Percentiles rank a stretch among this genome's conserved stretches.
Evolutionary conservation across 2,888 invertebrate genomes (phyloP).

Genomic region (Rhorus exstirpatorius): DNA sequence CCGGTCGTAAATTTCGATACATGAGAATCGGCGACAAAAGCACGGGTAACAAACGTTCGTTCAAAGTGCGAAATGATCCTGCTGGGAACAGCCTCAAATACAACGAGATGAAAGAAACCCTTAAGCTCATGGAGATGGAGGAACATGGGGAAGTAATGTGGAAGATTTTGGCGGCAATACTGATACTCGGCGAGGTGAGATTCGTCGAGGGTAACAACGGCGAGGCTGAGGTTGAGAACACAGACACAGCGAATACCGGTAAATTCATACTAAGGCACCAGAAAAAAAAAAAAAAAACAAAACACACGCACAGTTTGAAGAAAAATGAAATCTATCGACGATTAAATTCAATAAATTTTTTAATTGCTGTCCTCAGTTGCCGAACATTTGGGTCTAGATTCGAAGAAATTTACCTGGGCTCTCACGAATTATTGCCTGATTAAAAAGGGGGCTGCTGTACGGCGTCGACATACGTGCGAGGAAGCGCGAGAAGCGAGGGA

Average conservation of each 20-base stretch:
- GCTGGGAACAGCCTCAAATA: constrained; percentile 89
- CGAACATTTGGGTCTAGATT: constrained; percentile 91
- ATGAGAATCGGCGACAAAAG: constrained; percentile 89
- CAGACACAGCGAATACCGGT: constrained; percentile 89
- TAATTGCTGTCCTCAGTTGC: constrained; percentile 87
- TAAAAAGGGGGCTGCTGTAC: constrained; percentile 90
- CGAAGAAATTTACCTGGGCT: constrained; percentile 94
- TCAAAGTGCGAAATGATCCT: constrained; percentile 89
- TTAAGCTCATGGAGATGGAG: constrained; percentile 91
- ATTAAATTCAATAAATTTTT: no score
- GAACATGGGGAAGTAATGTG: constrained; percentile 91
- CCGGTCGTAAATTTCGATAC: constrained; percentile 91
- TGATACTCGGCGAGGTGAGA: constrained; percentile 92
- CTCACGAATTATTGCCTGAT: constrained; percentile 95
- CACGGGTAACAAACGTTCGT: constrained; percentile 86
- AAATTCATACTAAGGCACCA: constrained; percentile 38
- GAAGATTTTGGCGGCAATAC: constrained; percentile 91
- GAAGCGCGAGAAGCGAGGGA: constrained; percentile 95
- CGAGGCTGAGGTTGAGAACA: constrained; percentile 91
- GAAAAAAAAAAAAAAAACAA: neutral
- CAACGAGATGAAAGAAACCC: constrained; percentile 89
- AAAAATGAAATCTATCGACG: no score
- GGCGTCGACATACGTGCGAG: constrained; percentile 90
- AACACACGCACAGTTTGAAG: no score
- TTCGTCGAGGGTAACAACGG: constrained; percentile 90